Base-by-base conservation (phyloP, 2,888 invertebrate genomes). In the Lathronympha strigana region DNA sequence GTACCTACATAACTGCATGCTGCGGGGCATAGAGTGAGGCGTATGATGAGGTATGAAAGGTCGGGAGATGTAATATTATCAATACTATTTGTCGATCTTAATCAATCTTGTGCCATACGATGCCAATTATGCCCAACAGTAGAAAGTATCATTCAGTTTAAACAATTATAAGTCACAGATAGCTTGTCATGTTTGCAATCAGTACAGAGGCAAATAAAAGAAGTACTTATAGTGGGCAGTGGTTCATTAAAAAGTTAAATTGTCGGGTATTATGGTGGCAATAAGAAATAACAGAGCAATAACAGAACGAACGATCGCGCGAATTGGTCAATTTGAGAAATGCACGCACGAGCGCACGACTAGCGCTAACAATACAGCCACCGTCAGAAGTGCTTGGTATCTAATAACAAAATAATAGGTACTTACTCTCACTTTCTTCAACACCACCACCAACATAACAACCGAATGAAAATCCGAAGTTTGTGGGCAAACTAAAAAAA, bases 261-360 rank as follows among this genome's bases (percentile, higher is more conserved):
- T 64, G 64, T 47, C 23, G 15, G 28, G 43, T 11, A 33, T 64
- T 45, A 28, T 28, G 23, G 51, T 36, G 45, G 51, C 25, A 64
- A 64, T 51, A 64, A 36, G 51, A 64, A 60, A 60, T 53, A 64
- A 64, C 47, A 62, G 43, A 43, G 55, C 50, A 58, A 63, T 58
- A 63, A 57, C 57, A 50, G 40, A 63, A 57, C 43, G 40, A 58
- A 55, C 55, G 55, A 55, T 58, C 57, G 57, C 63, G 50, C 15
- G 63, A 58, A 63, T 63, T 63, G 63, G 63, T 58, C 63, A 63
- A 63, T 63, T 63, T 63, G 50, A 63, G 63, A 63, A 63, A 51
- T 58, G 63, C 33, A 63, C 63, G 63, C 63, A 51, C 63, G 63
- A 57, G 63, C 57, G 63, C 63, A 51, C 63, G 57, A 63, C 50